Evolutionary conservation across 1,140 invertebrate species (phyloP), one percentile per base, ranked within the genome.

Genomic region (Pachyrhynchus sulphureomaculatus): DNA sequence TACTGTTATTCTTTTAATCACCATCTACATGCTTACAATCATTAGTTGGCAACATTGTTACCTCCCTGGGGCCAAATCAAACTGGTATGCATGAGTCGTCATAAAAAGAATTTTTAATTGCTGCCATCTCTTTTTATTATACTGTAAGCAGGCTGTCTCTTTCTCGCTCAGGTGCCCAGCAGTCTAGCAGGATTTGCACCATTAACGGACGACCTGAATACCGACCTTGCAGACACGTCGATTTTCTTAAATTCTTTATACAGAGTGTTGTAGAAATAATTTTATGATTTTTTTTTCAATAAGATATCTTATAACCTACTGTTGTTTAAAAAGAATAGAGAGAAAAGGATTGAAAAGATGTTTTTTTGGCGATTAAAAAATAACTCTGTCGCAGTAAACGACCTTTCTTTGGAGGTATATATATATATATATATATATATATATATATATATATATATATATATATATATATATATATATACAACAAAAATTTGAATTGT

Each of bases 91-190:
- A 58, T 62, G 41, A 34, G 54, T 62, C 62, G 55, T 66, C 54
- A 34, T 37, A 20, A 39, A 39, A 55, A 48, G 59, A 66, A 32
- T 59, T 66, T 66, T 66, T 66, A 66, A 66, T 66, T 66, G 62
- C 52, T 24, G 20, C 47, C 36, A 29, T 65, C 63, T 60, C 53
- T 61, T 26, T 61, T 37, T 44, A 5, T 20, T 37, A 4, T 18
- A 26, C 24, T n/a, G n/a, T 26, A 18, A 15, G 59, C 21, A 21
- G 37, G 29, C 58, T 33, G 23, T 48, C 29, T 48, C 9, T 48
- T 23, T 48, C 36, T 48, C 21, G 29, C 32, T 57, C 42, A 44
- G 61, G 61, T 54, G 61, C 52, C 61, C 61, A 55, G 61, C 61
- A 63, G 61, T 63, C 61, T 63, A 52, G 48, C 33, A 57, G 32